Evolutionary conservation across 2,888 invertebrate genomes (phyloP), one percentile per base, ranked within the genome.

Genomic region (Sesia bembeciformis): DNA sequence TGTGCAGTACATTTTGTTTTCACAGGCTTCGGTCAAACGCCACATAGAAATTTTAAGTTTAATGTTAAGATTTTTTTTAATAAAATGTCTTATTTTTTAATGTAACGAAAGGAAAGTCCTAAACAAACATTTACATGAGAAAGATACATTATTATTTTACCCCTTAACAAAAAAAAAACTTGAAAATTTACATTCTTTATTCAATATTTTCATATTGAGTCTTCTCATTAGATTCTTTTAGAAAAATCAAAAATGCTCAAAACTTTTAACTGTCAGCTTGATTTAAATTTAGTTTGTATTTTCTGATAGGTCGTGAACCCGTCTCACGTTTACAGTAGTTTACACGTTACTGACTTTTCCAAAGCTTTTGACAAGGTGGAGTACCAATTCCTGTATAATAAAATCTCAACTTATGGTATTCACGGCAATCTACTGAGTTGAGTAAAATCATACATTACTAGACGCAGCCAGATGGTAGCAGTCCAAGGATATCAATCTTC

Each of bases 281-380:
- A 23, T 23, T 23, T 23, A 23, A 23, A 23, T 23, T 23, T 23
- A 23, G 23, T 23, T 23, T 23, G 23, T 23, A 23, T 23, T 23
- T 23, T 23, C 23, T 23, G 23, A 23, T 23, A 23, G 23, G 23
- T 23, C 23, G 56, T 4, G 56, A 53, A 49, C 49, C 52, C 23
- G 39, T 61, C 53, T 50, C 55, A 7, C 38, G 23, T 0, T 40
- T 53, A 7, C 60, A 62, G 59, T 0, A 63, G 61, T 5, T 43
- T 49, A 2, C 52, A 55, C 3, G 62, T n/a, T 62, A 60, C 59
- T 5, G 61, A 62, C 40, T 61, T 62, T 39, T 52, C 50, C 5
- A 61, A 61, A 40, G 62, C 61, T 3, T 62, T 60, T 53, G 61
- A 61, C 43, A 54, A 49, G 41, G 54, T 58, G 1, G 55, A 57